These are phyloP conservation scores for Peromyscus attwateri DNA, from an alignment of 2,797 vertebrate genomes.

Conservation along the genomic window DNA sequence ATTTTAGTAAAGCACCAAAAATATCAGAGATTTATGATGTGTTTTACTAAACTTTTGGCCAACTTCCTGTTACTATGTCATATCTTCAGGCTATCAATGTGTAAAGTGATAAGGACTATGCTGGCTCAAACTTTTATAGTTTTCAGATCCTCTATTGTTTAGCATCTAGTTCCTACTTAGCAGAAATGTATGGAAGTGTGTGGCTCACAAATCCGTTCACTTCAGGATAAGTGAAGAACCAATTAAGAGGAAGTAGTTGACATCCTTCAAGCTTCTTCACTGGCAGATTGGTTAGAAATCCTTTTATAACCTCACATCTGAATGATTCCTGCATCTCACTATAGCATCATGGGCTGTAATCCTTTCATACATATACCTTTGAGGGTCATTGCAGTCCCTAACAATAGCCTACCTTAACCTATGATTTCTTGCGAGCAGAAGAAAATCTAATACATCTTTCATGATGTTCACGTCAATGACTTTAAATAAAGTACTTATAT, in stretches of 20 bases:
- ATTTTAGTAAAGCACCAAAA: not conserved
- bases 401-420: not conserved
- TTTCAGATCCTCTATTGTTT: not conserved
- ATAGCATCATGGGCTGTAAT: too few species aligned
- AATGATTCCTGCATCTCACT: not conserved
- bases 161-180: not conserved
- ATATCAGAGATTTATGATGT: not conserved
- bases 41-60: too few species aligned
- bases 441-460: not conserved
- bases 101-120: not conserved
- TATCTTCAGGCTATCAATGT: not conserved
- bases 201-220: not conserved
- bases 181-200: not conserved
- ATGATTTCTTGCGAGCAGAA: not conserved
- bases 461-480: not conserved
- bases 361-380: too few species aligned
- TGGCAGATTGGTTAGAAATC: not conserved
- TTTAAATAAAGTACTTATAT: not conserved
- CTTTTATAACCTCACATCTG: not conserved
- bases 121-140: not conserved
- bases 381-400: not conserved
- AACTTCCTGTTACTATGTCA: not conserved
- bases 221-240: not conserved
- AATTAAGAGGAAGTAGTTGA: not conserved
- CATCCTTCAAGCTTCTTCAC: not conserved